Base-by-base conservation (phyloP, 2,113 vertebrate genomes). In the Caranx ignobilis region DNA sequence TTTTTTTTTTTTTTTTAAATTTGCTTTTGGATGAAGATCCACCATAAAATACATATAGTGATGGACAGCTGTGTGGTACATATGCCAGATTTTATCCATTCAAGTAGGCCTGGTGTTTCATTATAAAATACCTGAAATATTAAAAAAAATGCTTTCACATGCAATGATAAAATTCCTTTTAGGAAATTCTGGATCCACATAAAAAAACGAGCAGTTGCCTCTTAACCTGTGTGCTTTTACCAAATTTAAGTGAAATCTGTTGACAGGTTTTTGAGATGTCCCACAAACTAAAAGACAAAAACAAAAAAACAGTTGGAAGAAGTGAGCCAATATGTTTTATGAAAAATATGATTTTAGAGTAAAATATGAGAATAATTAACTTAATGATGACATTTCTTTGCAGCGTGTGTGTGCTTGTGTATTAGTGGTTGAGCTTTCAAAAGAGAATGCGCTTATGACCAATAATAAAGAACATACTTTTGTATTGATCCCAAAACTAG, bases 381-480 rank as follows among this genome's bases (percentile, higher is more conserved):
- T 52, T 70, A 32, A 84, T 78, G 21, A 56, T 57, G 31, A 21
- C 2, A 31, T 8, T 66, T 73, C 79, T 55, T 64, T 62, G 21
- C 21, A 35, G 12, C 50, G 31, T 75, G 45, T 43, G 26, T 67
- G 1, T 45, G 9, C 63, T 62, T 1, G 10, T 85, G 59, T 76
- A 64, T 72, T 39, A 0, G 52, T n/a, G 60, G 61, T 34, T 69
- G 32, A 56, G 8, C 55, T 77, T 83, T 70, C 21, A 62, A 55
- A 34, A 59, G 18, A 48, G 39, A 75, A 52, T 35, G 35, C 35
- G 26, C 50, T 71, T 35, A 12, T 26, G 7, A 71, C 74, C 81
- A 85, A 76, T 90, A 90, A 93, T 89, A 61, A 70, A 82, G 69
- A 91, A 81, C 91, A 93, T 73, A 87, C 77, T 83, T 89, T 90